Conservation (phyloP, 2,888 invertebrate genomes). For the Rambutsinella grinnellia region DNA sequence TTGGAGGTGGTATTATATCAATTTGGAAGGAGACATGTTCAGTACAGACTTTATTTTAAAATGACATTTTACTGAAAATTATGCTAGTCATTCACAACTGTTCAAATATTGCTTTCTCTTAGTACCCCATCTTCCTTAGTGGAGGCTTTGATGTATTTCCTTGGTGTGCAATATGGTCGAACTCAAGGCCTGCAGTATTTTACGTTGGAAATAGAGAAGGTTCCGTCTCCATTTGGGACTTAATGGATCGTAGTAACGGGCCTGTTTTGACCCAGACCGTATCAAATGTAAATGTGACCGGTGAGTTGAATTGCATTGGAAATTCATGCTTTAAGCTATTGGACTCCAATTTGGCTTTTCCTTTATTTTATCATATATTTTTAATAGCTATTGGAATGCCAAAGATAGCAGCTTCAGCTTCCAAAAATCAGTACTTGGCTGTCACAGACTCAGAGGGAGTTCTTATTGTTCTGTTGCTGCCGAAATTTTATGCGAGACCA, state of each 20-base stretch:
- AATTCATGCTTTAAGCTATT: background rate
- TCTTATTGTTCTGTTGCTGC: conserved; percentile 58
- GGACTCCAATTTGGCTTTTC: background rate
- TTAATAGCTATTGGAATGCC: conserved; percentile 52
- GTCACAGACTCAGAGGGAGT: conserved; percentile 60
- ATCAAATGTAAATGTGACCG: conserved; percentile 78
- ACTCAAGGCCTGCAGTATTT: conserved; percentile 79
- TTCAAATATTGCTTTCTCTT: conserved; percentile 6
- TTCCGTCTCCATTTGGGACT: conserved; percentile 84
- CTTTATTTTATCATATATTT: background rate
- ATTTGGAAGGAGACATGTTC: conserved; percentile 57
- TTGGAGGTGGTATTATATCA: conserved; percentile 78
- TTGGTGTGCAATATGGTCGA: conserved; percentile 70
- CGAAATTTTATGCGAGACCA: conserved; percentile 59
- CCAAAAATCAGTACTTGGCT: conserved; percentile 63
- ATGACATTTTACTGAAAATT: background rate
- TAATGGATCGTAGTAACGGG: conserved; percentile 78
- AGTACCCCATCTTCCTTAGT: conserved; percentile 60
- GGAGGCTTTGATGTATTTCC: conserved; percentile 53
- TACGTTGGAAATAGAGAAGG: conserved; percentile 82
- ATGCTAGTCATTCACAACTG: background rate
- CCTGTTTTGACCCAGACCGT: conserved; percentile 78
- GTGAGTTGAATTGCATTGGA: conserved; percentile 68
- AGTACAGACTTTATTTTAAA: background rate
- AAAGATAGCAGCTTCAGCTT: conserved; percentile 54